Conservation (phyloP, 2,797 vertebrate species). For the Graptemys geographica region DNA sequence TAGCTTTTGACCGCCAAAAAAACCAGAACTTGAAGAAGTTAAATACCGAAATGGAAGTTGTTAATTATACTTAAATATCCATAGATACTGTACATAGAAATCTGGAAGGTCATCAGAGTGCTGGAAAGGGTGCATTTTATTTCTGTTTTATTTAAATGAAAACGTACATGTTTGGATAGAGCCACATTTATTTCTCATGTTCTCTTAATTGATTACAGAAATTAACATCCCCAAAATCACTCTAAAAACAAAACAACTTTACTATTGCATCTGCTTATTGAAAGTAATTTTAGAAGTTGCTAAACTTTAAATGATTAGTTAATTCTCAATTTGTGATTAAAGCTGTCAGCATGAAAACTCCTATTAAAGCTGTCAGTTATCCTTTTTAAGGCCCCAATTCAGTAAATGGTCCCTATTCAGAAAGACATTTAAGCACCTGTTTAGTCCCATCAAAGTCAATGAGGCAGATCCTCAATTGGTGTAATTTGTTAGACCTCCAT, state of each 20-base stretch:
- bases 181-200: conserved; percentile 42
- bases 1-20: conserved; percentile 80
- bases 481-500: neutral
- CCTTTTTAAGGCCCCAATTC: neutral
- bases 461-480: neutral
- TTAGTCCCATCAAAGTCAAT: neutral
- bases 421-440: neutral
- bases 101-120: conserved; percentile 74
- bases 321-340: conserved; percentile 56
- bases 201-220: conserved; percentile 31
- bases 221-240: conserved; percentile 61
- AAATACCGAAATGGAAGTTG: conserved; percentile 74
- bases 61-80: conserved; percentile 81
- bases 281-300: conserved; percentile 70
- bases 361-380: neutral
- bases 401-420: neutral
- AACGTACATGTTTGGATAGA: conserved; percentile 50
- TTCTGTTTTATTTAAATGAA: conserved; percentile 66
- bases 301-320: conserved; percentile 68
- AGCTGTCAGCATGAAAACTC: conserved; percentile 24
- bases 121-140: conserved; percentile 57
- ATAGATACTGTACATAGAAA: conserved; percentile 67
- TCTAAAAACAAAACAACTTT: conserved; percentile 62
- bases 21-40: conserved; percentile 75
- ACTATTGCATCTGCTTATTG: conserved; percentile 66